Evolutionary conservation across 2,797 vertebrate species (phyloP).

Genomic region (Arctocebus calabarensis): DNA sequence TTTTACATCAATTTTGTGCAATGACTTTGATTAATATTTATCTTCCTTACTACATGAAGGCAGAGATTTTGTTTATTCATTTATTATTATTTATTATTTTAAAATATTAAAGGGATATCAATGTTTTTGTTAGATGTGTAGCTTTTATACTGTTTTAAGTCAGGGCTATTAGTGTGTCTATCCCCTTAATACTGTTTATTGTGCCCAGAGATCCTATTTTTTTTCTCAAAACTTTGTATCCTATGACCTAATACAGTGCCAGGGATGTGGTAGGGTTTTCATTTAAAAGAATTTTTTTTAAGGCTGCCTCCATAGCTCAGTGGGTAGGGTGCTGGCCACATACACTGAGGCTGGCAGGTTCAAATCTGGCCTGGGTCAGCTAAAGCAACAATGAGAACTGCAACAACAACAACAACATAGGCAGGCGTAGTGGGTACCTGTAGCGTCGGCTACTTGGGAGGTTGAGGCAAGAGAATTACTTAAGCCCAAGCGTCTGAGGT

Average conservation of each 20-base stretch:
- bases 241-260: not conserved
- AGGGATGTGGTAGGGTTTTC: not conserved
- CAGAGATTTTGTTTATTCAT: not conserved
- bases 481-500: no score
- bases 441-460: no score
- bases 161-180: not conserved
- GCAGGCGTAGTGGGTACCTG: no score
- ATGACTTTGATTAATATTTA: not conserved
- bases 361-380: no score
- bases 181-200: not conserved
- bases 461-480: no score
- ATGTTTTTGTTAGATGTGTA: not conserved
- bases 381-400: no score
- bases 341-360: no score
- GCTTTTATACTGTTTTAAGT: not conserved
- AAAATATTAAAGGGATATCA: not conserved
- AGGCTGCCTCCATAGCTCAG: no score
- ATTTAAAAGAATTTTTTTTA: no score
- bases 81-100: not conserved
- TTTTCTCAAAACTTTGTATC: not conserved
- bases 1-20: slow-evolving; percentile 16
- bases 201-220: not conserved
- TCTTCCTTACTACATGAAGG: not conserved
- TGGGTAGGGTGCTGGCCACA: no score
- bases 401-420: no score